A percentile compares a stretch with the other conserved stretches of the same genome.
Conservation (phyloP, 2,888 invertebrate genomes). For the Drosophila subquinaria region DNA sequence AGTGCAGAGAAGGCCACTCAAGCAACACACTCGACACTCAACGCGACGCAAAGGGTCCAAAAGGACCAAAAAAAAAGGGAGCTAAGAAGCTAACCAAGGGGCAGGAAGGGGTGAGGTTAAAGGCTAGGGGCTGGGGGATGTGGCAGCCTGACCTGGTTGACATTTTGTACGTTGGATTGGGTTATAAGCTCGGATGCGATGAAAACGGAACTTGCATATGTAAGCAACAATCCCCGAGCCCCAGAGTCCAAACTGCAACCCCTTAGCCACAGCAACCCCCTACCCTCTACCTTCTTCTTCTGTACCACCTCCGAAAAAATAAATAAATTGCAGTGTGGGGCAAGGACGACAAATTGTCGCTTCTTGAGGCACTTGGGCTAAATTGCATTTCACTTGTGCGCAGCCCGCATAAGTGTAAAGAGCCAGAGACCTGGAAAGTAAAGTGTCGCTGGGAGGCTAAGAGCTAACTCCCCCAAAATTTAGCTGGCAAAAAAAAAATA, state of each 20-base stretch:
- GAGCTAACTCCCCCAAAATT: not conserved
- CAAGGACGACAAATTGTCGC: slow-evolving; percentile 75
- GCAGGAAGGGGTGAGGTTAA: not conserved
- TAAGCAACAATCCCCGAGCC: slow-evolving; percentile 26
- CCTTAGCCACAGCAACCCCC: not conserved
- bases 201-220: slow-evolving; percentile 76
- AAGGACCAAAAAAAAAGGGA: slow-evolving; percentile 10
- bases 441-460: not conserved
- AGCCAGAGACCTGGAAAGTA: not conserved
- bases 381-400: slow-evolving; percentile 75
- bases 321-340: slow-evolving; percentile 1
- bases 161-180: slow-evolving; percentile 58
- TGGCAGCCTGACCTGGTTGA: slow-evolving; percentile 63
- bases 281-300: not conserved
- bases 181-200: slow-evolving; percentile 55
- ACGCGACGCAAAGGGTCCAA: slow-evolving; percentile 25
- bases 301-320: not conserved
- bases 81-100: not conserved
- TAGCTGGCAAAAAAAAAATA: not conserved
- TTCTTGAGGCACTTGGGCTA: slow-evolving; percentile 74
- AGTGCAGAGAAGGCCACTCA: slow-evolving; percentile 73
- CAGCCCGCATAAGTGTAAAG: slow-evolving; percentile 19
- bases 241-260: not conserved
- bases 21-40: slow-evolving; percentile 79
- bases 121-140: not conserved